Base-by-base conservation (phyloP, 2,797 vertebrate genomes). In the Mionectes olivaceus region DNA sequence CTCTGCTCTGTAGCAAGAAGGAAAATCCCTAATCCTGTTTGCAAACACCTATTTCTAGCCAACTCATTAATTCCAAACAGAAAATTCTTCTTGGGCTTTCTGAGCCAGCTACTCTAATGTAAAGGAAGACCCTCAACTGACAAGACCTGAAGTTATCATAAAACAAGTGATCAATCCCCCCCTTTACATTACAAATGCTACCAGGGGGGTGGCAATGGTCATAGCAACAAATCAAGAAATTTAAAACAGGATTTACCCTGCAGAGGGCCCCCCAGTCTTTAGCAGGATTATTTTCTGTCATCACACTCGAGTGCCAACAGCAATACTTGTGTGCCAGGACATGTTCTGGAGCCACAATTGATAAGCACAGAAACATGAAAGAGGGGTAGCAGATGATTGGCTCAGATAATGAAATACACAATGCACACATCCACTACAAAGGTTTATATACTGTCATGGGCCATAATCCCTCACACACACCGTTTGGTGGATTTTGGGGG, bases 401-500 rank as follows among this genome's bases (percentile, higher is more conserved):
- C 32, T 47, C 39, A 44, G 37, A 18, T 43, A 17, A 13, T 10
- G 41, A 32, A 39, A 44, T 2, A 27, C 0, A 1, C 13, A 46
- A 13, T 2, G 3, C 39, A 18, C 19, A 6, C 15, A 7, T 9
- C 22, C 44, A 33, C 15, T 35, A 8, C 18, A 19, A 15, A 1
- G 14, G 11, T 21, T 39, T 13, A 2, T 3, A 10, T 13, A 5
- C 39, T 33, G 7, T 13, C 28, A 7, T 0, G 4, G 19, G n/a
- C 37, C 44, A 10, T 9, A 25, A 28, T 2, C 18, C 8, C 37
- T 81, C 39, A 10, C 35, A 25, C 3, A 19, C 10, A 17, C 4
- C 3, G 1, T 9, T 37, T 8, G 2, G 25, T 47, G 60, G 43
- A 23, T 43, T 59, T 11, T 14, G 33, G 24, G 33, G 18, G 6